phyloP scores from a whole-genome alignment of 2,797 vertebrate genomes.

The Pseudopleuronectes americanus region DNA sequence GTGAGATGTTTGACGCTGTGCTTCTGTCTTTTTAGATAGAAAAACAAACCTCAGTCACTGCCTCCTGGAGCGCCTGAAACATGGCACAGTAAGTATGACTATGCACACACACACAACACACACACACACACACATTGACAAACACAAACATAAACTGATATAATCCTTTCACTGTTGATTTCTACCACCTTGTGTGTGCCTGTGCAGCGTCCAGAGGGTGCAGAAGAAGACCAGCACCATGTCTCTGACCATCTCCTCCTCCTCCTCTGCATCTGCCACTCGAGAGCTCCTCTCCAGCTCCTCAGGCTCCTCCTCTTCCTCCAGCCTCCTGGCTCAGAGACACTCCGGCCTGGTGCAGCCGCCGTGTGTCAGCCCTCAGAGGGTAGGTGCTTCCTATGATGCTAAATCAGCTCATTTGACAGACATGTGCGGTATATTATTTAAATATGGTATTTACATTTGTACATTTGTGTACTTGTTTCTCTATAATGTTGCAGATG shows the following conservation, averaged over 20 bases:
- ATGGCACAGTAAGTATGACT: conserved; percentile 81
- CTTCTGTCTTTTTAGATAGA: conserved; percentile 49
- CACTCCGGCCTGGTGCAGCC: conserved; percentile 81
- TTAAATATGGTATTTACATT: not conserved
- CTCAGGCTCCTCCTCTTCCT: conserved; percentile 67
- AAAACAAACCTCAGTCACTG: conserved; percentile 17
- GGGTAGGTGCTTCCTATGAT: conserved; percentile 54
- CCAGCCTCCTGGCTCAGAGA: conserved; percentile 67
- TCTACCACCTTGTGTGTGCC: conserved; percentile 8
- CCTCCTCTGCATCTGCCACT: conserved; percentile 49
- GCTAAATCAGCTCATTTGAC: not conserved
- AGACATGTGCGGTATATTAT: not conserved
- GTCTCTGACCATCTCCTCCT: conserved; percentile 85
- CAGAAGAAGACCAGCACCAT: conserved; percentile 86
- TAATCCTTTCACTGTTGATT: not conserved
- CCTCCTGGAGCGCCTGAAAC: conserved; percentile 70
- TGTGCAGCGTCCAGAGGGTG: conserved; percentile 69
- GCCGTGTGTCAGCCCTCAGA: conserved; percentile 69
- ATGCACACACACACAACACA: not conserved
- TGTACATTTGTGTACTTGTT: not conserved
- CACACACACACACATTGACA: conserved; percentile 6
- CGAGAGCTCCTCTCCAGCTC: conserved; percentile 62
- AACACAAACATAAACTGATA: not conserved
- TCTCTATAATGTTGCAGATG: not conserved
- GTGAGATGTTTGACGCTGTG: conserved; percentile 15